Conservation (phyloP, 2,113 vertebrate genomes). For the Ascaphus truei region DNA sequence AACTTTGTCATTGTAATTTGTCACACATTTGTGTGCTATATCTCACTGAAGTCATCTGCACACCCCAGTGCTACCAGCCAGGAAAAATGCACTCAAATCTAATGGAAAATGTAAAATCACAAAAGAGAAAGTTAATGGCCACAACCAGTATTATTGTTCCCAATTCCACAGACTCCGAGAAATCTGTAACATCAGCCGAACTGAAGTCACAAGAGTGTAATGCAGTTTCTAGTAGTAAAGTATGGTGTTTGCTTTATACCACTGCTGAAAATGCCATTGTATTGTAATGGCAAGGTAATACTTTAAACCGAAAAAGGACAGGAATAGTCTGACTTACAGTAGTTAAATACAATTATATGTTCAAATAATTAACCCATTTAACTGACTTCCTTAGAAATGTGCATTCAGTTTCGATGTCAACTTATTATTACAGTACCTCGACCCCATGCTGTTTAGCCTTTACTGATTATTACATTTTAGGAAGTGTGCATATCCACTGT, state of each 20-base stretch:
- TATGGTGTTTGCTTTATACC: neutral
- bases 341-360: too few relatives aligned
- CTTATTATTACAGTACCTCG: too few relatives aligned
- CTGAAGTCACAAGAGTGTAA: constrained; percentile 12
- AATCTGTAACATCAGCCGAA: constrained; percentile 26
- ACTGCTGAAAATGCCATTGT: neutral
- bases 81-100: constrained; percentile 26
- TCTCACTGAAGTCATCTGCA: constrained; percentile 3
- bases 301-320: neutral
- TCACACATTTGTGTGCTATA: constrained; percentile 37
- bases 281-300: neutral
- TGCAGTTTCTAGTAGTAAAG: neutral
- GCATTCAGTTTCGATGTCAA: too few relatives aligned
- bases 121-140: constrained; percentile 37
- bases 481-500: too few relatives aligned
- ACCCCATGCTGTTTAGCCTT: too few relatives aligned
- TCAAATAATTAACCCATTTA: too few relatives aligned
- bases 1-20: constrained; percentile 39
- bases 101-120: constrained; percentile 36
- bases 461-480: too few relatives aligned
- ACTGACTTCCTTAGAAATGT: too few relatives aligned
- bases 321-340: neutral
- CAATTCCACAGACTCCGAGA: constrained; percentile 4
- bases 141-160: constrained; percentile 13
- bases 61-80: constrained; percentile 18